Conservation (phyloP, 2,113 vertebrate species). For the Apodemus speciosus region DNA sequence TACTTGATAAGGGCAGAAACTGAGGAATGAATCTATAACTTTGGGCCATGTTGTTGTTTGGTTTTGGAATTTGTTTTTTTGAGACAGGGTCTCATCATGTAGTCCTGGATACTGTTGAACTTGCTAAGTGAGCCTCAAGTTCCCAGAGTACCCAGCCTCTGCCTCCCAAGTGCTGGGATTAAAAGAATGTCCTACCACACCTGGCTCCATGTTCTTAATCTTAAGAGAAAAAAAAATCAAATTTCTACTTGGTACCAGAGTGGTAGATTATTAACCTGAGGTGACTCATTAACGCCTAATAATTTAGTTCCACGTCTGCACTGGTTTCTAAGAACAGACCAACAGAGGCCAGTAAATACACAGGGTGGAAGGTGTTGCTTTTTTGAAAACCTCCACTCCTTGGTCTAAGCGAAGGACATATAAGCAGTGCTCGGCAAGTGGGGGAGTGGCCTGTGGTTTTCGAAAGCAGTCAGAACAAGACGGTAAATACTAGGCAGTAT, state of each 20-base stretch:
- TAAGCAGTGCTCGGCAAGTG: not conserved
- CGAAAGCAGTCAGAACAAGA: conserved; percentile 32
- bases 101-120: not conserved
- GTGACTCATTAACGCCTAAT: conserved; percentile 2
- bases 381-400: not conserved
- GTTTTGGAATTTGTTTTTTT: not conserved
- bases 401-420: not conserved
- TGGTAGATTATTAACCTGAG: not conserved
- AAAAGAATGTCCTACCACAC: not conserved
- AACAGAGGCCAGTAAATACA: not conserved
- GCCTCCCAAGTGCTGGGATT: not conserved
- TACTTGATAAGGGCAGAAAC: not conserved
- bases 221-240: not conserved
- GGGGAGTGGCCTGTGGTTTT: not conserved
- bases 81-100: not conserved
- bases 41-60: not conserved
- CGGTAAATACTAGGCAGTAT: not conserved
- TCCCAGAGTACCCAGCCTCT: not conserved
- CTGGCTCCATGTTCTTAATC: not conserved
- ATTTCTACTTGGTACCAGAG: conserved; percentile 22
- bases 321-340: conserved; percentile 25
- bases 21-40: not conserved
- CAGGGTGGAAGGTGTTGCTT: not conserved
- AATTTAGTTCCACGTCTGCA: conserved; percentile 26
- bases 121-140: not conserved